Evolutionary conservation across 2,113 vertebrate genomes (phyloP), one percentile per base, ranked within the genome.

Genomic region (Xiphophorus hellerii): DNA sequence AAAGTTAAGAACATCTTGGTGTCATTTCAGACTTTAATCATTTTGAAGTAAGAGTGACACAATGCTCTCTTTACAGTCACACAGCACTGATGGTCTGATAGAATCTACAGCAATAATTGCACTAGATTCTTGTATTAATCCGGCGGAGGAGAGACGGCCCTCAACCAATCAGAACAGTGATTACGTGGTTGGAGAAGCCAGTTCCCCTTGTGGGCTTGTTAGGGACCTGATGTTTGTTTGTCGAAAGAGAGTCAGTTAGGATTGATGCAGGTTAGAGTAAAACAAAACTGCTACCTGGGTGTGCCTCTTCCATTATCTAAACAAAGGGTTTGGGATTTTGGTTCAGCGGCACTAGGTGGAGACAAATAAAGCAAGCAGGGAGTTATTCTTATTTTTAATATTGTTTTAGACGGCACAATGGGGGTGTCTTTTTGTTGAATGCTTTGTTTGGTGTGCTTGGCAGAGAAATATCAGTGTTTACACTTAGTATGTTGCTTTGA

Each of bases 181-280:
- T 89, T 74, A 73, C 64, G 39, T n/a, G 14, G 82, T 73, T 73
- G 83, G 76, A 85, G 79, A 68, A 72, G 70, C 66, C 76, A 65
- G 77, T 86, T 86, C 76, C 89, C 85, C 89, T 63, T 74, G 80
- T 66, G 90, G 73, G 82, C 88, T 90, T 79, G 76, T 92, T 92
- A 92, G 83, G 58, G 77, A 71, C 61, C 42, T 69, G 65, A 54
- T 79, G 73, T 90, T 91, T 92, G 81, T 87, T 89, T 82, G 73
- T 80, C 17, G 51, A 8, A 13, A 54, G 76, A 67, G 64, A 33
- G 62, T 28, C 39, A 28, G 58, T 28, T 72, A 68, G 80, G 72
- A 66, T 69, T 83, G 80, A 66, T 54, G 69, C 37, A 71, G 37
- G 69, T 73, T 75, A 62, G 70, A 74, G 42, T 65, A 51, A 81